Evolutionary conservation across 2,888 invertebrate genomes (phyloP), one percentile per base, ranked within the genome.

Genomic region (Mamestra brassicae): DNA sequence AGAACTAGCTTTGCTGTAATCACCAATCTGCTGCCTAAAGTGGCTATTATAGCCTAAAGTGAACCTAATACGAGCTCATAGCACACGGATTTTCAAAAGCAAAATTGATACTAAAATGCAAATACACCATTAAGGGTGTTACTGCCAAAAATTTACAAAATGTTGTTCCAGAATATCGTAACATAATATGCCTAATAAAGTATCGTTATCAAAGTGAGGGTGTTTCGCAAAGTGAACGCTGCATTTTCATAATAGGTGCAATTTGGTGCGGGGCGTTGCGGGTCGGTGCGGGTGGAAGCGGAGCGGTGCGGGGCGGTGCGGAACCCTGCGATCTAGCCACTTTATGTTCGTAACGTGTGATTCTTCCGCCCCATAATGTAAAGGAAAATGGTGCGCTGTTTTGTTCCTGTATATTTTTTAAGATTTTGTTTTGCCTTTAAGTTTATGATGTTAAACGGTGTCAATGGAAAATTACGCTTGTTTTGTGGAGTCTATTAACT

Each of bases 201-300:
- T 83, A 79, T 79, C 62, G 80, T 79, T 83, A 79, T 83, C 80
- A 66, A 73, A 83, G 80, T 69, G 79, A 69, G 73, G 84, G 84
- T 66, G 69, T 69, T 81, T 69, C 65, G 80, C 66, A 81, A 81
- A 81, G 80, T 81, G 80, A 79, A 79, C 80, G 84, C 66, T 81
- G 80, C 80, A 83, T 81, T 81, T 80, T 81, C 80, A 84, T 81
- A 81, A 81, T 81, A 83, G 80, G 80, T 83, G 84, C 80, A 79
- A 80, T 80, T 80, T 80, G 61, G 80, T 80, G 58, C 62, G 62
- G 69, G 57, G 74, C 55, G 79, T 58, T 57, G 55, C 67, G 83
- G 83, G 60, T 63, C 52, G 68, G 55, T n/a, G 75, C 52, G 72
- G 64, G n/a, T 50, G 26, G 68, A 15, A 2, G 52, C 36, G 74